A percentile compares a stretch with the other conserved stretches of the same genome.
These are phyloP conservation scores for Ectobius pallidus DNA, from an alignment of 2,888 invertebrate species.

Conservation along the genomic window DNA sequence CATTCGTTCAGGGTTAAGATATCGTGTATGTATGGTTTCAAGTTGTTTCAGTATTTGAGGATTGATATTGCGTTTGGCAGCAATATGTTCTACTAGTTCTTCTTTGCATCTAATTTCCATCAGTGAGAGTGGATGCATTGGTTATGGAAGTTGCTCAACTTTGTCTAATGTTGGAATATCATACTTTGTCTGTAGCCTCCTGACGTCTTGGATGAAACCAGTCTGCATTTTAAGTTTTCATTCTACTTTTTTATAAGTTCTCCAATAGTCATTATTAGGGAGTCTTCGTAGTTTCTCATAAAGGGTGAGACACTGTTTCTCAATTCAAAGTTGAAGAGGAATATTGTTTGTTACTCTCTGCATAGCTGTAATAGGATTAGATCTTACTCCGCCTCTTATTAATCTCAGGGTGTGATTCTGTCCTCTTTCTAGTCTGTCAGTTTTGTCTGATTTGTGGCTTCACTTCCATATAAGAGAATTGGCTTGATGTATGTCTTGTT, in stretches of 20 bases:
- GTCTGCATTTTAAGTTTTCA: not conserved
- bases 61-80: not conserved
- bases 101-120: constrained; percentile 15
- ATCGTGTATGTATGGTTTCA: no score
- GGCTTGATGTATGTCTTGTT: constrained; percentile 1
- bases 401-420: constrained; percentile 1
- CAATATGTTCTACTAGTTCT: not conserved
- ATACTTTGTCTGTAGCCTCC: not conserved
- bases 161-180: not conserved
- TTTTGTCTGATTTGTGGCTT: no score
- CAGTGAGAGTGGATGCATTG: not conserved
- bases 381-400: not conserved
- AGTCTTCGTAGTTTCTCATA: not conserved
- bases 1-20: not conserved
- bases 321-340: not conserved
- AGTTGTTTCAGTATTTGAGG: not conserved
- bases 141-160: not conserved
- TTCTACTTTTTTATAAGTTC: not conserved
- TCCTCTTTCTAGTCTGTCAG: not conserved
- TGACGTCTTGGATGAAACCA: constrained; percentile 12
- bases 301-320: not conserved
- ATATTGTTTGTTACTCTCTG: constrained; percentile 5
- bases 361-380: not conserved
- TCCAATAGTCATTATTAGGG: constrained; percentile 2
- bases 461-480: not conserved